Conservation (phyloP, 2,113 vertebrate genomes). For the Hippocampus mohnikei region DNA sequence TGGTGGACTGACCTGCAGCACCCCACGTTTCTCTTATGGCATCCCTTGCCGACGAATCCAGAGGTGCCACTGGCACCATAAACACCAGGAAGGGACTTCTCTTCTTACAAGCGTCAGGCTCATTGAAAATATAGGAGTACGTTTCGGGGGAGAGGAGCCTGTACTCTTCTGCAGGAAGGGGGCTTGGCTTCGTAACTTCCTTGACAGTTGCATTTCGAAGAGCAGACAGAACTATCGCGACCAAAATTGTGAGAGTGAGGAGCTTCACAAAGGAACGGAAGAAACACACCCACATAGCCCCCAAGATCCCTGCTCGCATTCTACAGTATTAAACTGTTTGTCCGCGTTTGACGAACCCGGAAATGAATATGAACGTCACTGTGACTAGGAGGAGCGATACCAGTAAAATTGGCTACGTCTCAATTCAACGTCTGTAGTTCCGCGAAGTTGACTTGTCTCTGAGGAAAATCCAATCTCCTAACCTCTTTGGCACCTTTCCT, state of each 20-base stretch:
- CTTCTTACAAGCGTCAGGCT: slow-evolving; percentile 47
- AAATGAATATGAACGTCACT: too few species aligned
- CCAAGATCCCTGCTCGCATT: neutral
- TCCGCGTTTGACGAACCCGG: neutral
- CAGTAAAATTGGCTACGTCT: too few species aligned
- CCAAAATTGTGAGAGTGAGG: slow-evolving; percentile 1
- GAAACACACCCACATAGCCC: slow-evolving; percentile 28
- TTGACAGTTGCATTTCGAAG: neutral
- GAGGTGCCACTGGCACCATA: slow-evolving; percentile 58
- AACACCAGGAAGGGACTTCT: slow-evolving; percentile 73
- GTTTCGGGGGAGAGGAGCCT: slow-evolving; percentile 52
- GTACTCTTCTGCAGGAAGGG: slow-evolving; percentile 22
- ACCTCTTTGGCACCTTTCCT: too few species aligned
- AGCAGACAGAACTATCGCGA: slow-evolving; percentile 27
- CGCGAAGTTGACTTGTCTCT: too few species aligned
- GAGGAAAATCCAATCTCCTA: too few species aligned
- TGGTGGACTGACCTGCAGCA: slow-evolving; percentile 24
- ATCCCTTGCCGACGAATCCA: slow-evolving; percentile 23
- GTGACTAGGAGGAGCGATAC: too few species aligned
- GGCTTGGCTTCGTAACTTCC: neutral
- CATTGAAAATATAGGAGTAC: slow-evolving; percentile 69
- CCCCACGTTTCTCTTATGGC: slow-evolving; percentile 74
- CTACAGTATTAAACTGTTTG: neutral
- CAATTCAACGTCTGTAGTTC: too few species aligned
- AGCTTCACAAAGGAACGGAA: slow-evolving; percentile 25